Base-by-base conservation (phyloP, 2,113 vertebrate species). In the Gymnogyps californianus region DNA sequence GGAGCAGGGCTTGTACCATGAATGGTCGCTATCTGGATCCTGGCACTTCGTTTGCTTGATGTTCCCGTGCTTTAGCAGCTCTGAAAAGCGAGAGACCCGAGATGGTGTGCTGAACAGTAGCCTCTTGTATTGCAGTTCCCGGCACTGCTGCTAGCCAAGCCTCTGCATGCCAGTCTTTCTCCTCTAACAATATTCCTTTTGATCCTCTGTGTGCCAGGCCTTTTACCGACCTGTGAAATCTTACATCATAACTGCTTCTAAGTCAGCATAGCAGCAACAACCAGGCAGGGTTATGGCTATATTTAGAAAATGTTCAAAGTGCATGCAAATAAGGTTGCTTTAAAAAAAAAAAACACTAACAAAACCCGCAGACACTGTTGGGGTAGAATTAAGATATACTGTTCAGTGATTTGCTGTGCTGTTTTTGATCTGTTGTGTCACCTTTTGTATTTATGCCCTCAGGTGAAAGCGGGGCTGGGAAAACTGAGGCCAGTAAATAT, bases 401-500 rank as follows among this genome's bases (percentile, higher is more conserved):
- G 26, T 34, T 66, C 57, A 6, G 19, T 59, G 40, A 21, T 67
- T 44, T 65, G 54, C 36, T 83, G 83, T 62, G 62, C 5, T 38
- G 8, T 71, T 59, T 82, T 69, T 32, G 7, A 24, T 54, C 65
- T 94, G 24, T 79, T 78, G 72, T 74, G 40, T 55, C 95, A 67
- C 31, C 88, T n/a, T 58, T 59, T 88, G 65, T 91, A 19, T 87
- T 95, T 85, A 3, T 88, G 46, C 42, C 89, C 64, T 16, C 97
- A 99, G 99, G 99, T 96, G 99, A 99, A 97, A 99, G 99, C 59
- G 99, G 99, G 87, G 99, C 99, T 59, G 99, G 99, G 54, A 99
- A 99, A 95, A 99, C 99, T 0, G 99, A 99, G 95, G 99, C 99
- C 97, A 99, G 99, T 97, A 99, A 99, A 96, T 99, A 99, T 70